Evolutionary conservation across 2,113 vertebrate genomes (phyloP), one percentile per base, ranked within the genome.

Genomic region (Hippocampus comes): DNA sequence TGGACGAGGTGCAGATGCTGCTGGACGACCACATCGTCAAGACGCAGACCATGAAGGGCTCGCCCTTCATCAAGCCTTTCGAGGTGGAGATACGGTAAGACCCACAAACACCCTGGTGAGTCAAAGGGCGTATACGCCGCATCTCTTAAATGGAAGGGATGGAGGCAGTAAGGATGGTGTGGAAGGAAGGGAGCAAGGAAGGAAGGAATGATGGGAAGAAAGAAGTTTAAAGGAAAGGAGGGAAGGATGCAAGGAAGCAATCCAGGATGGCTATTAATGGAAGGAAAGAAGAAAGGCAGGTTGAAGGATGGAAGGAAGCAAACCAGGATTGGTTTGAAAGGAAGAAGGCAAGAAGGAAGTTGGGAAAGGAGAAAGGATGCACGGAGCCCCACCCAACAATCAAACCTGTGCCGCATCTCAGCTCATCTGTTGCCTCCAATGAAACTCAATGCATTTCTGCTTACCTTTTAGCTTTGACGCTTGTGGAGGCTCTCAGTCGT

Each of bases 21-120:
- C 38, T 97, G 84, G 96, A 98, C 55, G 95, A 96, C 74, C 95
- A 96, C 68, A 94, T 95, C 57, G 88, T 96, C 25, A 96, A 97
- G 90, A 95, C 95, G 1, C 94, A 96, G 80, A 93, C 94, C 10
- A 94, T 96, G 94, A 91, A 93, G 81, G 94, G 93, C 17, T 97
- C 94, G 21, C 92, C 93, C 0, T 97, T 95, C 76, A 93, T 95
- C 71, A 94, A 96, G 74, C 93, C 94, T 64, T 93, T 94, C 18
- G 94, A 95, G 76, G 90, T 73, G 9, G 92, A 93, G 82, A 93
- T 96, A 81, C 89, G 89, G 95, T 95, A 82, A 91, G 46, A 71
- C 15, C 27, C 12, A 14, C 15, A 21, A 17, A 23, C 10, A n/a
- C n/a, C n/a, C n/a, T 57, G n/a, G 2, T 9, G 46, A 15, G 12